These are phyloP conservation scores for Peromyscus polionotus DNA, from an alignment of 2,113 vertebrate genomes.

Conservation along the genomic window DNA sequence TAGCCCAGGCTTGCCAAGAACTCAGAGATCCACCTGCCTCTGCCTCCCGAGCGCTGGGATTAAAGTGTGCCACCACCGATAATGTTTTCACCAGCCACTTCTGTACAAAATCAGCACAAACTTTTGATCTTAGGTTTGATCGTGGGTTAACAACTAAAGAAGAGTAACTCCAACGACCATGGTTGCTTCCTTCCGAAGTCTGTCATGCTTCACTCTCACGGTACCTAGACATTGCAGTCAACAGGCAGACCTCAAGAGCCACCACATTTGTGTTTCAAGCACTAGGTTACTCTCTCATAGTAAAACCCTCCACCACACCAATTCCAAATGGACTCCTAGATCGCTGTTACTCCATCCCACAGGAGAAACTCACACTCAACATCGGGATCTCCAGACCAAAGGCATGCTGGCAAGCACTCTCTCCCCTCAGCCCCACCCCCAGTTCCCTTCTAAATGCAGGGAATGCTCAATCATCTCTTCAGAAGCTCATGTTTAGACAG, in stretches of 20 bases:
- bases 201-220: neutral
- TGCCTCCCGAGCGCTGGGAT: neutral
- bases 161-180: slow-evolving; percentile 69
- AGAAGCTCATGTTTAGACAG: slow-evolving; percentile 22
- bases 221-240: neutral
- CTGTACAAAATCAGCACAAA: slow-evolving; percentile 72
- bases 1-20: neutral
- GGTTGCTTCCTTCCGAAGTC: slow-evolving; percentile 50
- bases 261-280: neutral
- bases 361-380: neutral
- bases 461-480: slow-evolving; percentile 56
- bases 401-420: neutral
- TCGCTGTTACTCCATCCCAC: neutral
- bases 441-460: slow-evolving; percentile 44
- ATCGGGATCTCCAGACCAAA: neutral
- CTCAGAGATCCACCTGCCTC: neutral
- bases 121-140: slow-evolving; percentile 75
- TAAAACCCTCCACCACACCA: slow-evolving; percentile 1
- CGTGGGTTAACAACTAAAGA: slow-evolving; percentile 43
- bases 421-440: neutral
- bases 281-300: neutral
- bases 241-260: neutral
- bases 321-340: neutral
- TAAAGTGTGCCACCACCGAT: slow-evolving; percentile 60
- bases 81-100: slow-evolving; percentile 66